Evolutionary conservation across 1,140 invertebrate species (phyloP).

Genomic region (Cydia amplana): DNA sequence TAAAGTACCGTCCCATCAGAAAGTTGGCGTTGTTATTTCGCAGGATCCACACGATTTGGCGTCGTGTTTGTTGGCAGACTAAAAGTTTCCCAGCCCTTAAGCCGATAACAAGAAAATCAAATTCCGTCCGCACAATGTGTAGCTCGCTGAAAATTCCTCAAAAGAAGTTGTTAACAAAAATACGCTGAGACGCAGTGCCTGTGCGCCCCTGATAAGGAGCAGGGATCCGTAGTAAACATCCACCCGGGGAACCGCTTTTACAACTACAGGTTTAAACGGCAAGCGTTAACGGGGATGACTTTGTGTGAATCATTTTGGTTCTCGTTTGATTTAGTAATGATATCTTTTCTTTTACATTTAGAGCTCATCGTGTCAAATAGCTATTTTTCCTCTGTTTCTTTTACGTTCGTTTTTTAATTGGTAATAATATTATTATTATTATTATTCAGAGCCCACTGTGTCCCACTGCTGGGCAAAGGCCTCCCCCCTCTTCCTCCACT

Average conservation of each 20-base stretch:
- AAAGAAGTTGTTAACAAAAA: slow-evolving; percentile 78
- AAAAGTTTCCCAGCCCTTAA: slow-evolving; percentile 36
- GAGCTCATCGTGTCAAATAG: too few species aligned
- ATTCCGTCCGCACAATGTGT: slow-evolving; percentile 59
- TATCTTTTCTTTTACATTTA: not conserved
- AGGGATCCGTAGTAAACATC: slow-evolving; percentile 60
- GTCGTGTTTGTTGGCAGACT: slow-evolving; percentile 4
- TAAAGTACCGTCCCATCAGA: slow-evolving; percentile 14
- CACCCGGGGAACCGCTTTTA: slow-evolving; percentile 39
- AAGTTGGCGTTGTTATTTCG: slow-evolving; percentile 3
- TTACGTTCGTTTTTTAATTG: too few species aligned
- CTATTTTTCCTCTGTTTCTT: not conserved
- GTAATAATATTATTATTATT: too few species aligned
- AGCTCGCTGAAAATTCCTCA: slow-evolving; percentile 66
- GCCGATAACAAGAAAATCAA: slow-evolving; percentile 65
- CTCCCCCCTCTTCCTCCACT: too few species aligned
- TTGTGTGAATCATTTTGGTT: not conserved
- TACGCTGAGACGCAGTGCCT: slow-evolving; percentile 61
- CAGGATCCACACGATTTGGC: slow-evolving; percentile 14
- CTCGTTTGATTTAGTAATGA: not conserved
- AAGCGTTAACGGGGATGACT: slow-evolving; percentile 32
- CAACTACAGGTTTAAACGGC: slow-evolving; percentile 34
- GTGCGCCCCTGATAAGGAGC: slow-evolving; percentile 65
- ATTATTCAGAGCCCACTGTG: too few species aligned
- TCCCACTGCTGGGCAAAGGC: too few species aligned